Base-by-base conservation (phyloP, 2,888 invertebrate genomes). In the Heterodera filipjevi region DNA sequence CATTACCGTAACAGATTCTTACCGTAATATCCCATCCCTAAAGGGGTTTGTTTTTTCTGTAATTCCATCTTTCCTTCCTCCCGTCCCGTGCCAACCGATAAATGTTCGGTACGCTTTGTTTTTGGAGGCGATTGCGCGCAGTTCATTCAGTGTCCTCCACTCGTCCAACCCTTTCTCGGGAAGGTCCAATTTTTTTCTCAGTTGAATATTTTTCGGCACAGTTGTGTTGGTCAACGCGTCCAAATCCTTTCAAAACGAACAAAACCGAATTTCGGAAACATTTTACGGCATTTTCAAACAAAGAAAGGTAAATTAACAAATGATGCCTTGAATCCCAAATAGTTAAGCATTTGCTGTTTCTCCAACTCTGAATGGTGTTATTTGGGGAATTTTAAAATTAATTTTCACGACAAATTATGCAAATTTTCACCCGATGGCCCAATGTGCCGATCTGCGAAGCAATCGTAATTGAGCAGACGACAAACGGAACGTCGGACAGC, bases 11-110 rank as follows among this genome's bases (percentile, higher is more conserved):
- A 75, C n/a, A 74, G 30, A 71, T 27, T 44, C 64, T 12, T 27
- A 75, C 75, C 96, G 91, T 99, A 94, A 90, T 98, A 99, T 0
- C 99, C 99, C 95, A 98, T 96, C 6, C 99, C 75, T 75, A n/a
- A n/a, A n/a, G n/a, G n/a, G n/a, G n/a, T n/a, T n/a, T n/a, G n/a
- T n/a, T n/a, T n/a, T n/a, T n/a, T n/a, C n/a, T n/a, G n/a, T n/a
- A n/a, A 49, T 8, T 22, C 5, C 5, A 16, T 16, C 16, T n/a
- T 59, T 59, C 5, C 2, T 27, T n/a, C n/a, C n/a, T n/a, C 59
- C 59, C n/a, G n/a, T 27, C n/a, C 59, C 59, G 59, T 59, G 59
- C 59, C 59, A 59, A 75, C 75, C 99, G 78, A 99, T 96, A 90
- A 95, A 99, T 0, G 95, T 84, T 22, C 87, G 84, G 66, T 85